Evolutionary conservation across 2,797 vertebrate genomes (phyloP), one percentile per base, ranked within the genome.

Genomic region (Lates japonicus): DNA sequence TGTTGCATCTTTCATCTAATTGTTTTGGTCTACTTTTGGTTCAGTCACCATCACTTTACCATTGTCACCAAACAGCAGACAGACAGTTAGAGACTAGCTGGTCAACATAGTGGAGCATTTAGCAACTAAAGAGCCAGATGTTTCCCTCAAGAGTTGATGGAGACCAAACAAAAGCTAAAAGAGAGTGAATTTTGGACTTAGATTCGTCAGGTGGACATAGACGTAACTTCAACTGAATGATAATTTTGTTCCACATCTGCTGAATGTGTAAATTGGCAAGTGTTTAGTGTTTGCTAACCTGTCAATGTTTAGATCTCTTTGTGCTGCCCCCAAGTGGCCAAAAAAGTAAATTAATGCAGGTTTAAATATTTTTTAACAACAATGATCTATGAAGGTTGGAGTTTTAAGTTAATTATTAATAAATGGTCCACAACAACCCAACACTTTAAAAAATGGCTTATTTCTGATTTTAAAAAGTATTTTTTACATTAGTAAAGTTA

Each of bases 281-380:
- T 59, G 19, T 59, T 37, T 35, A 39, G 8, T 59, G 19, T 59
- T 37, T 35, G 55, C 31, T 19, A 58, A 35, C 17, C 35, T 14
- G 10, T 13, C 2, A 29, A 3, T 25, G 22, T 29, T 54, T 54
- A 12, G 5, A 37, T n/a, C 35, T 7, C 41, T 20, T 41, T 22
- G 1, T 61, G 22, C 59, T 61, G 59, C 59, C 59, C 35, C 59
- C 59, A 41, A 61, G 35, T 61, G 59, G 59, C 20, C 37, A 35
- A 19, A 49, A 20, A 1, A 49, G 48, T 49, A 7, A 39, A 9
- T 39, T 39, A 39, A 39, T 39, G 39, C 39, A 39, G 39, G 39
- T 10, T 39, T 7, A 39, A 39, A 9, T 39, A 39, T 9, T 9
- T 39, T 39, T 39, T 39, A 9, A 29, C 25, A 29, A 29, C 25